Percentiles rank a stretch among this genome's conserved stretches.
These are phyloP conservation scores for Naja naja DNA, from an alignment of 2,113 vertebrate species.

Conservation along the genomic window DNA sequence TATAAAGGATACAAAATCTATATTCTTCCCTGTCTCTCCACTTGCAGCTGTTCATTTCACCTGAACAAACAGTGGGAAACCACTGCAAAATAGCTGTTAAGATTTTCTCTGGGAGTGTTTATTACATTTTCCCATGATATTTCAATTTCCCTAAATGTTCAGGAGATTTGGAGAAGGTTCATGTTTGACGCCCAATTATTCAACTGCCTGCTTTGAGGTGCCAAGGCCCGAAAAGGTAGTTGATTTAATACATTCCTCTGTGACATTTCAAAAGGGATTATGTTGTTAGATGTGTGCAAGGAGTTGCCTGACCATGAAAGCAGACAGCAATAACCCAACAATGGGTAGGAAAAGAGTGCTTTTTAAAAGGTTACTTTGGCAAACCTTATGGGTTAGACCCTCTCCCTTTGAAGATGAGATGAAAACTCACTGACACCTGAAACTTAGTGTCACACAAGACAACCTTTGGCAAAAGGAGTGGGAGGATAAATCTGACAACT, in stretches of 20 bases:
- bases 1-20: background rate
- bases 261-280: constrained; percentile 5
- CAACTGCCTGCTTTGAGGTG: background rate
- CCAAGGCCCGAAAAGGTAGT: background rate
- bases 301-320: constrained; percentile 21
- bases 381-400: background rate
- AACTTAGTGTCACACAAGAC: constrained; percentile 46
- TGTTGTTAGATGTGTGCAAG: constrained; percentile 12
- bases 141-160: constrained; percentile 16
- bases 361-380: constrained; percentile 10
- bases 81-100: constrained; percentile 1
- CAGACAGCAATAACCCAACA: background rate
- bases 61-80: constrained; percentile 14
- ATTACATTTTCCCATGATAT: background rate
- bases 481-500: constrained; percentile 54
- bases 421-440: constrained; percentile 32
- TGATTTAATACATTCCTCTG: constrained; percentile 15
- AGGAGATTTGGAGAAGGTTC: constrained; percentile 4
- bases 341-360: background rate
- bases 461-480: constrained; percentile 39
- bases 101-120: background rate
- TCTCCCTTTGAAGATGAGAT: background rate
- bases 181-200: constrained; percentile 22
- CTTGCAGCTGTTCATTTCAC: background rate
- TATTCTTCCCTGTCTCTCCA: background rate